Evolutionary conservation across 2,797 vertebrate genomes (phyloP).

Genomic region (Toxotes lorentzi): DNA sequence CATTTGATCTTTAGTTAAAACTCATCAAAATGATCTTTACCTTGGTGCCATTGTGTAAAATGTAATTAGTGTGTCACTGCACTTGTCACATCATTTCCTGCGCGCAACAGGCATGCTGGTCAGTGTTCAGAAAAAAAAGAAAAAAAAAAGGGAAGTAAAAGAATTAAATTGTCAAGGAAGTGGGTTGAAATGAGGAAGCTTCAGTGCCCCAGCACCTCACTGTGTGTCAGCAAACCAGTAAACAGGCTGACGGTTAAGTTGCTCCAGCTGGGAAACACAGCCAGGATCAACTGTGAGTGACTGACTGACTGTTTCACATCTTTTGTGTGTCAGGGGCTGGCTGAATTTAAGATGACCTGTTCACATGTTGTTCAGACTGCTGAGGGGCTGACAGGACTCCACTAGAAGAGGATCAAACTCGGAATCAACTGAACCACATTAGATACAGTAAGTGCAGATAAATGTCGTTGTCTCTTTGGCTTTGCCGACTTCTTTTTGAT

Average conservation of each 20-base stretch:
- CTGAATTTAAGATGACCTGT: conserved; percentile 31
- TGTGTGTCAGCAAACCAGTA: neutral
- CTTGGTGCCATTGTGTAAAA: neutral
- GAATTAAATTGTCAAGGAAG: conserved; percentile 84
- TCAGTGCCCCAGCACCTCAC: conserved; percentile 52
- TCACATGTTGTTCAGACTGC: conserved; percentile 34
- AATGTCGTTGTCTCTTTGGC: neutral
- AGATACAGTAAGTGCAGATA: conserved; percentile 49
- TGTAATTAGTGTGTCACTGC: neutral
- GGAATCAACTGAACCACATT: neutral
- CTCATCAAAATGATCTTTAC: neutral
- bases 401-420: neutral
- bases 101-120: conserved; percentile 50
- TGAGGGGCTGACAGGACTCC: conserved; percentile 12
- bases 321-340: conserved; percentile 7
- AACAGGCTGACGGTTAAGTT: conserved; percentile 5
- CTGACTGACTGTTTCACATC: neutral
- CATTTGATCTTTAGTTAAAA: too few relatives aligned
- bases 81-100: conserved; percentile 49
- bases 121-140: conserved; percentile 67
- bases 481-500: neutral
- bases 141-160: conserved; percentile 81
- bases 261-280: conserved; percentile 6
- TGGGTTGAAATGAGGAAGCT: conserved; percentile 87
- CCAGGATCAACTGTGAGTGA: conserved; percentile 4